Conservation (phyloP, 2,888 invertebrate species). For the Chorisops tibialis region DNA sequence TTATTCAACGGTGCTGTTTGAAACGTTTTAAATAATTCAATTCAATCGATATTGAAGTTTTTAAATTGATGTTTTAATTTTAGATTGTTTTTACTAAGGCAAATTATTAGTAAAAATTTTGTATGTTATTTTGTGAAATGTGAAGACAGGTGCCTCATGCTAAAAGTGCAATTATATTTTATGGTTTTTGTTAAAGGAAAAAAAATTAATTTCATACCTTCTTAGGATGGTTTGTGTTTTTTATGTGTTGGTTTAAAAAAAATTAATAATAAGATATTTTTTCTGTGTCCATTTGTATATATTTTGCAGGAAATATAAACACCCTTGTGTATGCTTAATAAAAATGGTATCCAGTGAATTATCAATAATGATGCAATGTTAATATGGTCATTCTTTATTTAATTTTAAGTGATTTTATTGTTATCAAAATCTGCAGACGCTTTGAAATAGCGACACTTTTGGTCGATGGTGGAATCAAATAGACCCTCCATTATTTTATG, state of each 20-base stretch:
- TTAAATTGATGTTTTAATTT: background rate
- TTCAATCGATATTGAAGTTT: no score
- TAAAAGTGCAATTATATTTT: slow-evolving; percentile 51
- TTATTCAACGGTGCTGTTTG: no score
- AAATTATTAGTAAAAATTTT: background rate
- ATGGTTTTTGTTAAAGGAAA: slow-evolving; percentile 26
- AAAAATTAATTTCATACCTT: background rate
- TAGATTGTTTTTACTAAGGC: background rate
- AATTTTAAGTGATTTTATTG: no score
- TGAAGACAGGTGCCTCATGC: slow-evolving; percentile 49
- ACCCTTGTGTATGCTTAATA: no score
- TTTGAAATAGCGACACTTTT: no score
- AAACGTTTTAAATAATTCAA: background rate
- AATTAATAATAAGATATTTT: background rate
- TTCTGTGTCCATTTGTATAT: slow-evolving; percentile 21
- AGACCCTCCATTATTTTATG: no score
- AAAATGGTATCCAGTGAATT: no score
- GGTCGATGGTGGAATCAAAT: no score
- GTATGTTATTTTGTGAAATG: background rate
- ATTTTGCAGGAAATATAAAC: no score
- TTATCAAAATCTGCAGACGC: no score
- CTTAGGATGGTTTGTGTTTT: background rate
- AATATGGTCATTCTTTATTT: no score
- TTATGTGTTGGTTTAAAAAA: background rate
- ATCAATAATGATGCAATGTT: no score